Base-by-base conservation (phyloP, 2,113 vertebrate species). In the Lophotis ruficrista region DNA sequence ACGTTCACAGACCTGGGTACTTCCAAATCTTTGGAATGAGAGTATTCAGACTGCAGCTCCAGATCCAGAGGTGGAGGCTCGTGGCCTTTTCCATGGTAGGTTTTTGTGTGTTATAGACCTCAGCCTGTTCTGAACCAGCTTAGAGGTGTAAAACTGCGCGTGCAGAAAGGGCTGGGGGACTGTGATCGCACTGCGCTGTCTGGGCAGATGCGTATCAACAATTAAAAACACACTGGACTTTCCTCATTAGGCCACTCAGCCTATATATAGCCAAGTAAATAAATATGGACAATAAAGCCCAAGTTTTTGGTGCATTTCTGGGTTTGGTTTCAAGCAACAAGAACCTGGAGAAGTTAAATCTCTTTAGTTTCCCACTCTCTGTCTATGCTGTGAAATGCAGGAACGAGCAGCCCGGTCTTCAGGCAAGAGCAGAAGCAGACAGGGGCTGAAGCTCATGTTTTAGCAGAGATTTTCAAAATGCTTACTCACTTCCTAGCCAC, bases 61-160 rank as follows among this genome's bases (percentile, higher is more conserved):
- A 33, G 33, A 66, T 43, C 48, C 47, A 65, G 48, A 48, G 41
- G 19, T 37, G 23, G 33, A 65, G 12, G 8, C 0, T 0, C 12
- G 48, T 54, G 8, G 21, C 35, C 24, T 3, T 54, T 72, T 38
- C 58, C 30, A 1, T 7, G 21, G 16, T 7, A 64, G 21, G 23
- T 47, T 79, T 69, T 45, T 57, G 16, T 18, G 28, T 15, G 30
- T 11, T 64, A 31, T n/a, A 81, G 35, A 60, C 8, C 7, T 58
- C 15, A 56, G 25, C n/a, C 31, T 84, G 5, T 43, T 68, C 22
- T 53, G 58, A 73, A 47, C 17, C 45, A 54, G 1, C 38, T 43
- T n/a, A 48, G 45, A 16, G 25, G 73, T 13, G 23, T 14, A 76
- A 58, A 84, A 47, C 27, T 22, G 7, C 0, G 0, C 8, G 7